These are phyloP conservation scores for Toxotes lorentzi DNA, from an alignment of 2,797 vertebrate species.

Conservation along the genomic window DNA sequence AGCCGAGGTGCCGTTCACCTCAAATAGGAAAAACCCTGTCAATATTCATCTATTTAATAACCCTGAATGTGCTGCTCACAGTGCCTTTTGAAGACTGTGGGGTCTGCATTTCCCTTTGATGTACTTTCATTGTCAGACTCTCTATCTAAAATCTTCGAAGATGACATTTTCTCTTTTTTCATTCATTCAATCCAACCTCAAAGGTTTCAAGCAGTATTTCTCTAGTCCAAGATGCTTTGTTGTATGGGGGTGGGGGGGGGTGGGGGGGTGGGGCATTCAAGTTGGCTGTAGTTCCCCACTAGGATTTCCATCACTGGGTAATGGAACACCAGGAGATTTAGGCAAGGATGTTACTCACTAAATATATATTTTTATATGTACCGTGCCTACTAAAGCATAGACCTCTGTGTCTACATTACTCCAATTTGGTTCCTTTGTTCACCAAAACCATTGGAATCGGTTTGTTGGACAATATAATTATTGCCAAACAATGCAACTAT, in stretches of 20 bases:
- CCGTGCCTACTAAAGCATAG: slow-evolving; percentile 29
- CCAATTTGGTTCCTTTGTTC: slow-evolving; percentile 38
- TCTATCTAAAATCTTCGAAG: slow-evolving; percentile 84
- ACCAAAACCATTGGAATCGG: not conserved
- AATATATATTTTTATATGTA: slow-evolving; percentile 54
- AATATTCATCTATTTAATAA: slow-evolving; percentile 88
- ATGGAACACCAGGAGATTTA: slow-evolving; percentile 74
- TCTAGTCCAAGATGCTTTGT: slow-evolving; percentile 80
- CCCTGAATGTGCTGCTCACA: slow-evolving; percentile 78
- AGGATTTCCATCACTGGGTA: slow-evolving; percentile 75
- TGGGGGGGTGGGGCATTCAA: slow-evolving; percentile 60
- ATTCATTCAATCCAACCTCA: slow-evolving; percentile 86
- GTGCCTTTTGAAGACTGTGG: slow-evolving; percentile 85
- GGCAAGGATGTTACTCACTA: slow-evolving; percentile 59
- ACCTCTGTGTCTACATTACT: slow-evolving; percentile 40
- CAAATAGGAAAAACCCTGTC: slow-evolving; percentile 80
- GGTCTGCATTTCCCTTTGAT: slow-evolving; percentile 85
- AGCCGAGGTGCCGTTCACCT: slow-evolving; percentile 77
- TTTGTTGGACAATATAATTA: not conserved
- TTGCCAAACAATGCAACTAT: not conserved
- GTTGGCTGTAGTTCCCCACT: slow-evolving; percentile 69
- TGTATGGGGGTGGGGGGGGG: slow-evolving; percentile 51
- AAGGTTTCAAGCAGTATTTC: slow-evolving; percentile 82
- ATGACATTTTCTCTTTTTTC: slow-evolving; percentile 85
- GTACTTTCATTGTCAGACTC: slow-evolving; percentile 82